Base-by-base conservation (phyloP, 92 coral and sea anemone genomes). In the Epizoanthus fatuus region DNA sequence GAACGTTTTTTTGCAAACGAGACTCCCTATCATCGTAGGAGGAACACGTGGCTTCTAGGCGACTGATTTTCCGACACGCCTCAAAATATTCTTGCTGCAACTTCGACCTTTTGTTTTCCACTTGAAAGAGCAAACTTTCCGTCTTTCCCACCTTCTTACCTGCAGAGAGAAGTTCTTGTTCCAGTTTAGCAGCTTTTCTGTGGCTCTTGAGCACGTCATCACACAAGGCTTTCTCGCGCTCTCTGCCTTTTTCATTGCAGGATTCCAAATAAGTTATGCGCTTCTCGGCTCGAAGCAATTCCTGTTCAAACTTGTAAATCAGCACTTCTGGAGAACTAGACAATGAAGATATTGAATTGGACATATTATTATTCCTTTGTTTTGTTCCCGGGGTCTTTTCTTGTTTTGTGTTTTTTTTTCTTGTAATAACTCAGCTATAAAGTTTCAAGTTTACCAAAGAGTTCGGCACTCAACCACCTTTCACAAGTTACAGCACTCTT, bases 41-140 rank as follows among this genome's bases (percentile, higher is more conserved):
- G 3, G 66, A 55, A 59, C 94, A 91, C 12, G 79, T 87, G 7
- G 88, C 86, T 40, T 95, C 93, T 22, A 93, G 60, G 6, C 70
- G 86, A 20, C 95, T 87, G 12, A 89, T 64, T 19, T 74, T 89
- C 25, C 87, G 94, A 54, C 84, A 87, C 47, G 93, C 89, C 42
- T 87, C 90, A 12, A 86, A 63, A 58, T 83, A 84, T 29, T 89
- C 95, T 32, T 84, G 69, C 39, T 79, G 88, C 37, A 85, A 37
- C 59, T 65, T 81, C 35, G 54, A 71, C 72, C 80, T 91, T 51
- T 79, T 85, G 58, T 65, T 84, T 39, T 85, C 79, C 19, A 85
- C 79, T 54, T 91, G 90, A 69, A 77, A 85, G 62, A 63, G 78
- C 47, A 80, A 17, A 19, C 39, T 79, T 67, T 87, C 90, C 45